Conservation (phyloP, 2,113 vertebrate genomes). For the Clarias magur region DNA sequence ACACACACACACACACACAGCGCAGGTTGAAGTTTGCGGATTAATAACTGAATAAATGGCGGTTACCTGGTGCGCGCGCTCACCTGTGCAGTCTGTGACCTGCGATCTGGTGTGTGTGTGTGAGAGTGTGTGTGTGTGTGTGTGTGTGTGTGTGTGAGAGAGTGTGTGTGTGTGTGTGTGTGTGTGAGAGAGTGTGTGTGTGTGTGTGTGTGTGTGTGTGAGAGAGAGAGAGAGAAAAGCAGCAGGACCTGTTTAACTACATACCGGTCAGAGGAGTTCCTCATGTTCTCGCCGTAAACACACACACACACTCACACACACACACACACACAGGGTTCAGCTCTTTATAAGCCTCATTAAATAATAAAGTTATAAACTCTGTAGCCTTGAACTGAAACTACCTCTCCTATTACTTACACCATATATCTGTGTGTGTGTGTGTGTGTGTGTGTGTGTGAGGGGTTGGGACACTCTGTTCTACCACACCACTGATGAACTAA, state of each 20-base stretch:
- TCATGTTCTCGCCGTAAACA: not conserved
- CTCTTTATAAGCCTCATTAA: not conserved
- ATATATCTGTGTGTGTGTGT: not conserved
- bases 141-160: no score
- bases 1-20: not conserved
- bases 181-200: no score
- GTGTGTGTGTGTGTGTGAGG: not conserved
- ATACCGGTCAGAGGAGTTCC: conserved; percentile 10
- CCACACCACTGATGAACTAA: not conserved
- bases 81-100: no score
- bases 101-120: no score
- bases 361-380: not conserved
- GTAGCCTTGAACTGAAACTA: not conserved
- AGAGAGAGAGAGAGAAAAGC: not conserved
- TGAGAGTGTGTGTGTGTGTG: not conserved
- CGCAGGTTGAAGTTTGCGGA: not conserved
- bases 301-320: not conserved
- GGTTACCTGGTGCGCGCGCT: no score
- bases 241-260: not conserved
- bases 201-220: not conserved
- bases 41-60: not conserved
- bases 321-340: not conserved
- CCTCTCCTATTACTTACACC: no score
- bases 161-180: no score
- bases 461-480: not conserved